phyloP scores from a whole-genome alignment of 23 tunicate species.

The Diplosoma virens region DNA sequence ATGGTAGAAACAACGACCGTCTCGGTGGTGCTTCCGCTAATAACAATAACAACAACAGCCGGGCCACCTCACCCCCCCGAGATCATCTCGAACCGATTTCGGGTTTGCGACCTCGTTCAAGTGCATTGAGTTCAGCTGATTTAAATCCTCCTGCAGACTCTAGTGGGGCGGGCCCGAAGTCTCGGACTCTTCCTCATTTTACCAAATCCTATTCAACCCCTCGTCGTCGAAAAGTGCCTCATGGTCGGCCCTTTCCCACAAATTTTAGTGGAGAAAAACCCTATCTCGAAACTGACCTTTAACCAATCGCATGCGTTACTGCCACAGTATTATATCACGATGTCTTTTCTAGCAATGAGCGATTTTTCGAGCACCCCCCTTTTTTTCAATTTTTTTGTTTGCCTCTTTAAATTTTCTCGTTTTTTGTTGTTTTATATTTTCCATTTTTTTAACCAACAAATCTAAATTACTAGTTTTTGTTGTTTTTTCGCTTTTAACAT shows the following conservation, averaged over 20 bases:
- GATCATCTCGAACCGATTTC: neutral
- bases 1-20: neutral
- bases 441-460: too few relatives aligned
- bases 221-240: conserved; percentile 12
- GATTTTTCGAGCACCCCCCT: neutral
- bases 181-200: neutral
- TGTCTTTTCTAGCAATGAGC: neutral
- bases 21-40: neutral
- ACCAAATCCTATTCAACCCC: neutral
- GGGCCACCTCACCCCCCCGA: too few relatives aligned
- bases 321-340: neutral
- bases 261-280: neutral
- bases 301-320: too few relatives aligned
- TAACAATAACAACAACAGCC: neutral
- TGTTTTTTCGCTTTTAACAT: too few relatives aligned
- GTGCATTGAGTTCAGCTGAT: neutral
- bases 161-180: neutral
- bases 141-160: neutral
- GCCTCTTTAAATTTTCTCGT: too few relatives aligned
- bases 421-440: too few relatives aligned
- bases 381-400: too few relatives aligned
- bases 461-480: too few relatives aligned
- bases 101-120: neutral
- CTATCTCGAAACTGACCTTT: conserved; percentile 14
- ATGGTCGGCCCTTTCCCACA: neutral